phyloP scores from a whole-genome alignment of 64 coral and sea anemone genomes.

The Actinia tenebrosa region DNA sequence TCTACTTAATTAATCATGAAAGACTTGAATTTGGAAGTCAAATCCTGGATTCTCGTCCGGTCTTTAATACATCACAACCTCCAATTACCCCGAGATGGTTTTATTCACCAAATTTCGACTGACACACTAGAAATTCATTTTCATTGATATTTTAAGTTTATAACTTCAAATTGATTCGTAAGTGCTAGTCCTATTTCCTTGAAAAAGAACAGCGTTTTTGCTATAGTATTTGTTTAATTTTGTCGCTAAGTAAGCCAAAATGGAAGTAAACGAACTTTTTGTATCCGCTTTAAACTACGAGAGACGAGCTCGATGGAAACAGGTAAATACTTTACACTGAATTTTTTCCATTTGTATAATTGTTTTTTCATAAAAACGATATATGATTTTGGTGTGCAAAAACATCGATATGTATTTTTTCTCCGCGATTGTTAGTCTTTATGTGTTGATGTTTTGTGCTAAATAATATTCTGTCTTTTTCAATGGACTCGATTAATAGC shows the following conservation, averaged over 20 bases:
- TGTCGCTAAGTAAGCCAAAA: not conserved
- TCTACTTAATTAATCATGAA: constrained; percentile 18
- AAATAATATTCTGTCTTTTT: not conserved
- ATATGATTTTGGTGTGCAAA: no score
- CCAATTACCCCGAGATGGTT: no score
- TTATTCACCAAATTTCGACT: not conserved
- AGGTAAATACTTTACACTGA: not conserved
- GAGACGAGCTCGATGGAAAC: not conserved
- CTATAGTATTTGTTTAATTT: not conserved
- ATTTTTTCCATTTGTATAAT: not conserved
- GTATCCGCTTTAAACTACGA: not conserved
- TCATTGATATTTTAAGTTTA: not conserved
- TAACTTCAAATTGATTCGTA: not conserved
- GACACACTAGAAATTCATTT: not conserved
- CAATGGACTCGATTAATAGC: not conserved
- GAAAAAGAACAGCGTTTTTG: not conserved
- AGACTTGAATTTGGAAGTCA: constrained; percentile 15
- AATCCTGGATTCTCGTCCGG: not conserved
- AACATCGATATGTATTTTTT: no score
- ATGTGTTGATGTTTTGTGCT: not conserved
- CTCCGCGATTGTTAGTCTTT: not conserved
- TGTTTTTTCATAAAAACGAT: not conserved
- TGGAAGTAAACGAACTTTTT: not conserved
- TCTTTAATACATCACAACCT: not conserved
- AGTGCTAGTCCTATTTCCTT: not conserved